Evolutionary conservation across 2,797 vertebrate genomes (phyloP), one percentile per base, ranked within the genome.

Genomic region (Schizopygopsis malacanthus): DNA sequence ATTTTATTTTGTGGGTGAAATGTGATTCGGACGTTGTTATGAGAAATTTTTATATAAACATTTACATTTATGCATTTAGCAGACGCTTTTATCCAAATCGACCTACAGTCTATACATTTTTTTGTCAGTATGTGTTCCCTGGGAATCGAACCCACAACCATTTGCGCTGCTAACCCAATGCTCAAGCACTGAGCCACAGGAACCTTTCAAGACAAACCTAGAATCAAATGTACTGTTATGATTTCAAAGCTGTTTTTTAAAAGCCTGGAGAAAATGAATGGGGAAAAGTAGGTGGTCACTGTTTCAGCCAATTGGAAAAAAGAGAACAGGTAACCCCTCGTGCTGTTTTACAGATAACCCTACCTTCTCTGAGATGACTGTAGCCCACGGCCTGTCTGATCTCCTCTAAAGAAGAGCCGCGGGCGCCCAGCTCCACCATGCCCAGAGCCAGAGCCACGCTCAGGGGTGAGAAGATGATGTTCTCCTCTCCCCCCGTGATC

Each of bases 391-490:
- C 93, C 89, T 96, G 97, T 71, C 96, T 94, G 83, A 99, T 98
- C 94, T 99, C 96, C 84, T 97, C 96, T 90, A 97, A 90, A 4
- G 98, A 97, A 37, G 95, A 93, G 3, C 97, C 98, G 12, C 95
- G 94, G 82, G 98, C 96, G 47, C 98, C 98, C 61, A 99, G 95
- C 92, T 99, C 97, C 93, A 99, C 95, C 96, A 99, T 97, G 63
- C 98, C 97, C 92, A 99, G 94, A 13, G 97, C 96, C 77, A 98
- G 91, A 2, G 96, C 93, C 73, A 99, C 94, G 37, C 97, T 98
- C 90, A 99, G 87, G 0, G 98, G 98, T 84, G 98, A 99, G 91
- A 98, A 99, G 61, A 99, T 93, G 77, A 99, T 98, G 90, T 99
- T 99, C 85, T 98, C 98, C 90, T 99, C 97, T 85, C 95, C 95